Base-by-base conservation (phyloP, 2,888 invertebrate species). In the Euphydryas editha region DNA sequence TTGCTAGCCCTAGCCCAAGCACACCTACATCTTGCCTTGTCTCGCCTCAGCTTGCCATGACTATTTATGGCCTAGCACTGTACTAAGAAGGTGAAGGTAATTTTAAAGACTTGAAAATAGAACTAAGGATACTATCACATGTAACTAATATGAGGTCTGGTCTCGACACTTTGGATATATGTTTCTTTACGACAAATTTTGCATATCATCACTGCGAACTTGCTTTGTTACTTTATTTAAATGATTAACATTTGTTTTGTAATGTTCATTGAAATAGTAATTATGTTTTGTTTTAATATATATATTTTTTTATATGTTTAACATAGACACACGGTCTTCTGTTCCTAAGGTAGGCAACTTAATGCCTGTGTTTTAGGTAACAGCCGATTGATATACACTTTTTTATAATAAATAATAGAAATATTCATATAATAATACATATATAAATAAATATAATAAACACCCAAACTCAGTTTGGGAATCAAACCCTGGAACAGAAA, bases 21-120 rank as follows among this genome's bases (percentile, higher is more conserved):
- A 65, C 72, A 58, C 73, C 75, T 67, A 73, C 74, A 63, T 58
- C 47, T 67, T 58, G 66, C 74, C 74, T 74, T 72, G 71, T 67
- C 71, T 69, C 65, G 67, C 64, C 65, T 54, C 57, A 62, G 62
- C 59, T 61, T 61, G 71, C 62, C 62, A 58, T 65, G 58, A 71
- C 71, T 71, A 71, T 71, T 71, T 71, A 70, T 70, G 70, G 70
- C 58, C 59, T 65, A 63, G 58, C 59, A n/a, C 30, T 54, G 62
- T 61, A 59, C 58, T 67, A 59, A 70, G 67, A 64, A 69, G 71
- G 69, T 65, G 72, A 67, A 71, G 72, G 72, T 62, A 67, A 66
- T 70, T 57, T 47, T 65, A 55, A 62, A 60, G 65, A 58, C 65
- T 65, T 65, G 63, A 62, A 63, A 68, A 68, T 66, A 67, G 57